Conservation (phyloP, 2,888 invertebrate genomes). For the Baccha elongata region DNA sequence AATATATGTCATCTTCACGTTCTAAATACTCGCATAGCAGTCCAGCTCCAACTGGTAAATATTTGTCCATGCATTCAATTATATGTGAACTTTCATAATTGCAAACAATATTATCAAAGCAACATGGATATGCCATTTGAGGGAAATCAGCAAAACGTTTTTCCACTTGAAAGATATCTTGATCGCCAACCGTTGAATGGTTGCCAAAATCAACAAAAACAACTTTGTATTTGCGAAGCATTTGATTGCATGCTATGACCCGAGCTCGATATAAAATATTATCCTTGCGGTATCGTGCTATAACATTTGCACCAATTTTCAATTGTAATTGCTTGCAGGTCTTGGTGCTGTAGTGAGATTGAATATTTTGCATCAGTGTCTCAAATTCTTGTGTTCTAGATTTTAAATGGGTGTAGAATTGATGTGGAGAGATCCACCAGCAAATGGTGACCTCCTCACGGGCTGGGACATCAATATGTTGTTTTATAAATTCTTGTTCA, state of each 20-base stretch:
- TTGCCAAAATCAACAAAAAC: conserved; percentile 91
- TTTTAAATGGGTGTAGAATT: conserved; percentile 87
- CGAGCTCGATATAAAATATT: conserved; percentile 88
- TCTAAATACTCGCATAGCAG: conserved; percentile 79
- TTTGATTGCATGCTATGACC: conserved; percentile 84
- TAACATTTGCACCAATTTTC: conserved; percentile 85
- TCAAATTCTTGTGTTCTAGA: conserved; percentile 85
- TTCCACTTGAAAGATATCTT: conserved; percentile 88
- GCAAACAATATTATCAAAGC: conserved; percentile 85
- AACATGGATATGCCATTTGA: conserved; percentile 88
- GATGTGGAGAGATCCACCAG: conserved; percentile 90
- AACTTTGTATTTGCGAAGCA: conserved; percentile 86
- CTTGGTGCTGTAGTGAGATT: conserved; percentile 85
- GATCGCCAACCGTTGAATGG: conserved; percentile 85
- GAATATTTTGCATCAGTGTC: conserved; percentile 88
- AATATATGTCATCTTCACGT: conserved; percentile 77
- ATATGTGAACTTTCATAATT: conserved; percentile 82
- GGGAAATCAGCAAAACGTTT: conserved; percentile 86
- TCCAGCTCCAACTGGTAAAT: conserved; percentile 78
- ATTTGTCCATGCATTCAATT: conserved; percentile 80
- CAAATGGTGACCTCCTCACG: conserved; percentile 86
- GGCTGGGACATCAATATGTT: conserved; percentile 83
- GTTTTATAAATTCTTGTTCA: conserved; percentile 83
- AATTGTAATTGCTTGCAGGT: conserved; percentile 79
- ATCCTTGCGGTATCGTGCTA: conserved; percentile 89